phyloP scores from a whole-genome alignment of 2,113 vertebrate species.

The Sphyrna mokarran region DNA sequence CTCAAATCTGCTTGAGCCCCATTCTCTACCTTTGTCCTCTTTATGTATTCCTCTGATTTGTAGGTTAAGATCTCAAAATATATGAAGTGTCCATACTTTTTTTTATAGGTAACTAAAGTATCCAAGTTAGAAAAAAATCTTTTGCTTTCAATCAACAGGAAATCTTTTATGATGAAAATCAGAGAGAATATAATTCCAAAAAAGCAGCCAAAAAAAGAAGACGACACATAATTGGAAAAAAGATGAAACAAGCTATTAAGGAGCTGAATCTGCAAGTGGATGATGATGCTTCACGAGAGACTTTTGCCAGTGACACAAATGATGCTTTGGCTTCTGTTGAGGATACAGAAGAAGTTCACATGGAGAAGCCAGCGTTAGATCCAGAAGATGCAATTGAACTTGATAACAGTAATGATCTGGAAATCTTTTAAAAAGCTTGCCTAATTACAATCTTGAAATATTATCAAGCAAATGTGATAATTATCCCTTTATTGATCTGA shows the following conservation, averaged over 20 bases:
- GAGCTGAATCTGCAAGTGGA: conserved; percentile 87
- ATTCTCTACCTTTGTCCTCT: background rate
- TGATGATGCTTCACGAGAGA: conserved; percentile 88
- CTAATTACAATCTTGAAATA: background rate
- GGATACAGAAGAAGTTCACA: conserved; percentile 69
- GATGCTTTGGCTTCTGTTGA: conserved; percentile 87
- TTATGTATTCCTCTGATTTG: background rate
- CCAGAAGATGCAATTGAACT: conserved; percentile 75
- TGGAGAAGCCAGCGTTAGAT: conserved; percentile 63
- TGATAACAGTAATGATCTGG: conserved; percentile 76
- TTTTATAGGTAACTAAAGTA: background rate
- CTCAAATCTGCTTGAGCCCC: background rate
- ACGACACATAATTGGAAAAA: conserved; percentile 76
- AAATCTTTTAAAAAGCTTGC: conserved; percentile 68
- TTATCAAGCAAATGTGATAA: background rate
- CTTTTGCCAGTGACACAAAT: conserved; percentile 91
- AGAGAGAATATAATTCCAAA: conserved; percentile 76
- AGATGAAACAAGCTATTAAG: conserved; percentile 92
- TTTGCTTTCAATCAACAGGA: conserved; percentile 50
- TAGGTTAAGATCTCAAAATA: background rate
- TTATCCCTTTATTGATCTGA: background rate
- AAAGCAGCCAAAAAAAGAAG: conserved; percentile 87
- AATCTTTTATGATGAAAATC: conserved; percentile 83
- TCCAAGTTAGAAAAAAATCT: background rate
- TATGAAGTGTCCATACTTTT: background rate